Base-by-base conservation (phyloP, 2,113 vertebrate species). In the Phrynosoma blainvillii region DNA sequence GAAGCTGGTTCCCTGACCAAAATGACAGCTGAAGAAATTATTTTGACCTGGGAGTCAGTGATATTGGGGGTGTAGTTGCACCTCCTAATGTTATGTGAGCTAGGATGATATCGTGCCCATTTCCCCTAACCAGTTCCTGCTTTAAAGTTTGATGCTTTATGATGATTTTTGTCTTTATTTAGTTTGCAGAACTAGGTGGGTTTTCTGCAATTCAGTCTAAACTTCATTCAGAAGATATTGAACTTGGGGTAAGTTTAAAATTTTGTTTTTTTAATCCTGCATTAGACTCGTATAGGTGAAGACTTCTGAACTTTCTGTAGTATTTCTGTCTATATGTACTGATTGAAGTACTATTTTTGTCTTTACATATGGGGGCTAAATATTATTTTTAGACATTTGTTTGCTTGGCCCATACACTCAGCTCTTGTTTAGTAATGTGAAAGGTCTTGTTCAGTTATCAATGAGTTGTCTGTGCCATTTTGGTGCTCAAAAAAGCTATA, bases 101-200 rank as follows among this genome's bases (percentile, higher is more conserved):
- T 71, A 30, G 68, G 68, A 71, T 2, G 30, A n/a, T 27, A 23
- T 27, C 68, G 7, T 30, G 27, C 30, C 25, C 11, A n/a, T 71
- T 71, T 11, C 10, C 2, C 10, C 23, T 6, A 71, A 71, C 10
- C 27, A 71, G 30, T 27, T 71, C 25, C 25, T 71, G 25, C 10
- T 30, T 11, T 30, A 27, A 71, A n/a, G 25, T 40, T 90, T 20
- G 84, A 10, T 62, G 4, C 59, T 88, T 27, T 3, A 16, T 84
- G 0, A 12, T 12, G n/a, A 47, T 42, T 30, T 93, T 59, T 71
- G 68, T 90, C 14, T 62, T 85, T 81, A 20, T 95, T 91, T 90
- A 99, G 99, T 99, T 99, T 96, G 99, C 98, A 89, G 99, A 99
- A 95, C 94, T 99, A 96, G 98, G 98, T 91, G 99, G 99, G 91